These are phyloP conservation scores for Heliconius aoede DNA, from an alignment of 2,888 invertebrate species.

Conservation along the genomic window DNA sequence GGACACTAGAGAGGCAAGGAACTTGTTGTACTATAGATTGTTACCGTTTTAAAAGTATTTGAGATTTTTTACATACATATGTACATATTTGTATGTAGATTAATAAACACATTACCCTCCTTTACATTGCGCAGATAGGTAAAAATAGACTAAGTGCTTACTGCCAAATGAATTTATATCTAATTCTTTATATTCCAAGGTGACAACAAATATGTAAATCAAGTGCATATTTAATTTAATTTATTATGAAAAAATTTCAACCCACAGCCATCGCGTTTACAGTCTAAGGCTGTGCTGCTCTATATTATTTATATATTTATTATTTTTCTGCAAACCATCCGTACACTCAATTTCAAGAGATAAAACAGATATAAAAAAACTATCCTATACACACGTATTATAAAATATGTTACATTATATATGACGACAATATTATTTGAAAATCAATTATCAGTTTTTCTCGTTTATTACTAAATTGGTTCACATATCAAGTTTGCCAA, in stretches of 20 bases:
- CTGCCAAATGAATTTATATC: no score
- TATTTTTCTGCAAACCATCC: not conserved
- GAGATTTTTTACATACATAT: no score
- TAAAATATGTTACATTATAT: not conserved
- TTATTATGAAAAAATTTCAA: not conserved
- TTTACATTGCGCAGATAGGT: no score
- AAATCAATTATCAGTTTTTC: slow-evolving; percentile 16
- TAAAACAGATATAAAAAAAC: not conserved
- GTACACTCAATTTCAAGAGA: not conserved
- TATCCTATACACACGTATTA: not conserved
- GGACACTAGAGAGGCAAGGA: no score
- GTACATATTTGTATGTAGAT: no score
- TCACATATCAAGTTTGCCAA: slow-evolving; percentile 7
- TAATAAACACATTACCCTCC: no score
- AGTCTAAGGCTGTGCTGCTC: no score
- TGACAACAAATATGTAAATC: not conserved
- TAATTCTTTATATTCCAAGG: not conserved
- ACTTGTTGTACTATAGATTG: no score
- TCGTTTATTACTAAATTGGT: slow-evolving; percentile 16
- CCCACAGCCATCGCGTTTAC: no score
- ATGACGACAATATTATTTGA: not conserved
- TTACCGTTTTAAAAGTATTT: no score
- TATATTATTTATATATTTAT: no score
- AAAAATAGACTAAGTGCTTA: no score
- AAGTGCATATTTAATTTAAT: not conserved